A percentile compares a stretch with the other conserved stretches of the same genome.
Evolutionary conservation across 2,797 vertebrate species (phyloP).

Genomic region (Ctenosaura bakeri): DNA sequence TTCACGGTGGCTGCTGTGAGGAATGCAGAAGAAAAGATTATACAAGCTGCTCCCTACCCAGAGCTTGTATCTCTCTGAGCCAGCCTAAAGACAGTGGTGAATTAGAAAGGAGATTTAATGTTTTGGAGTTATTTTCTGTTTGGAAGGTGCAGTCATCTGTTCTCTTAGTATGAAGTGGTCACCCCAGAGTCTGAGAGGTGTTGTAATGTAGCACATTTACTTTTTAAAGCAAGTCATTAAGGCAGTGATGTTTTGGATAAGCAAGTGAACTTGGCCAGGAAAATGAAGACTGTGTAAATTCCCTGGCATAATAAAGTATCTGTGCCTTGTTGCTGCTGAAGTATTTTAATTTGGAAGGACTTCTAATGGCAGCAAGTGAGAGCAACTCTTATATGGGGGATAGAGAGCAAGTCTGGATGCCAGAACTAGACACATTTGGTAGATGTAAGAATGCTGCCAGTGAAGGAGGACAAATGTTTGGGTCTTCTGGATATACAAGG

Average conservation of each 20-base stretch:
- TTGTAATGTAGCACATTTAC: neutral
- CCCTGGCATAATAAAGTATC: constrained; percentile 76
- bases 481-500: neutral
- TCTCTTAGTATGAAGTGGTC: neutral
- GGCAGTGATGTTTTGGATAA: constrained; percentile 71
- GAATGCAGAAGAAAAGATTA: no score
- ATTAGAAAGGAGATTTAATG: neutral
- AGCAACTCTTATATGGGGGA: constrained; percentile 57
- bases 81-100: neutral
- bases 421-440: no score
- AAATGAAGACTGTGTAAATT: constrained; percentile 75
- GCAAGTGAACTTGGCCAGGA: constrained; percentile 74
- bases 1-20: no score
- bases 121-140: no score
- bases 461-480: neutral
- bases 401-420: constrained; percentile 44
- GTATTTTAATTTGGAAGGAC: constrained; percentile 74
- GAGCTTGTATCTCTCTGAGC: no score
- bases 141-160: neutral
- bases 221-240: constrained; percentile 53
- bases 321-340: constrained; percentile 73
- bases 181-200: neutral
- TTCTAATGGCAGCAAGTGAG: constrained; percentile 66
- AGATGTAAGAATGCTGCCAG: neutral
- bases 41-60: no score